These are phyloP conservation scores for Gymnocheta viridis DNA, from an alignment of 2,888 invertebrate genomes.

Conservation along the genomic window DNA sequence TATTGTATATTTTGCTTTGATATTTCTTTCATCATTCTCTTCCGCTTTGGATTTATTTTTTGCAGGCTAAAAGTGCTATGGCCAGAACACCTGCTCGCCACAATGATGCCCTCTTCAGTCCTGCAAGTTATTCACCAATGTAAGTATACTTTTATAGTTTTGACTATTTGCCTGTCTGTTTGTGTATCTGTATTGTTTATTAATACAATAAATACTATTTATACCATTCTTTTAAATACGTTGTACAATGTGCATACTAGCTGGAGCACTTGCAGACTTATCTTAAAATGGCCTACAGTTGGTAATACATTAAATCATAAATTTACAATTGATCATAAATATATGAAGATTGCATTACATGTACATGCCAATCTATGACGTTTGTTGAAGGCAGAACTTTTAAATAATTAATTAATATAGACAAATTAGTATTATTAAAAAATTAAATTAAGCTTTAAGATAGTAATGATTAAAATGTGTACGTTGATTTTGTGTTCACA, in stretches of 20 bases:
- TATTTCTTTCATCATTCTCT: constrained; percentile 51
- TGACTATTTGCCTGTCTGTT: constrained; percentile 31
- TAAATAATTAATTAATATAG: not conserved
- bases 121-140: constrained; percentile 80
- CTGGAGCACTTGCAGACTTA: not conserved
- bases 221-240: constrained; percentile 10
- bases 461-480: too few relatives aligned
- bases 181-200: constrained; percentile 33
- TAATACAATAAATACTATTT: constrained; percentile 43
- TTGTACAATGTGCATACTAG: not conserved
- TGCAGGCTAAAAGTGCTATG: constrained; percentile 75
- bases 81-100: constrained; percentile 78
- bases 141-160: constrained; percentile 73
- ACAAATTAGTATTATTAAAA: not conserved
- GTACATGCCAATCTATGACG: constrained; percentile 15
- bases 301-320: constrained; percentile 65
- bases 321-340: constrained; percentile 68
- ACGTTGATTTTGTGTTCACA: too few relatives aligned
- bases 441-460: not conserved
- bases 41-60: constrained; percentile 68
- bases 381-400: constrained; percentile 17
- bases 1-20: constrained; percentile 20
- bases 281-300: constrained; percentile 57
- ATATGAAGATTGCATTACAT: constrained; percentile 21
- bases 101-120: constrained; percentile 78